A percentile compares a stretch with the other conserved stretches of the same genome.
Conservation (phyloP, 2,113 vertebrate species). For the Corythoichthys haematopterus region DNA sequence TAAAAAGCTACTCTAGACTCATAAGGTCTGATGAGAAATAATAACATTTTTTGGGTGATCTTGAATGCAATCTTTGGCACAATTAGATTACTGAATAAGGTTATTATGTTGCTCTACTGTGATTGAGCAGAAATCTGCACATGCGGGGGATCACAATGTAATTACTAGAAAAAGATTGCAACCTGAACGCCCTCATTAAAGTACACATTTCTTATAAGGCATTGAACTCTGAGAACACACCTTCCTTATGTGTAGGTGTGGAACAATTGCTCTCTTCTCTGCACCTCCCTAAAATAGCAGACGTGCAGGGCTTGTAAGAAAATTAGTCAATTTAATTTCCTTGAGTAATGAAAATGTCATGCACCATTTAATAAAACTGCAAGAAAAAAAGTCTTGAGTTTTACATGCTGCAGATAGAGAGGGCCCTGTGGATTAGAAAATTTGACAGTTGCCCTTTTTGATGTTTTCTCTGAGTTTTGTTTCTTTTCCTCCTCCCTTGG, state of each 20-base stretch:
- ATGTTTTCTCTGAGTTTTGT: slow-evolving; percentile 78
- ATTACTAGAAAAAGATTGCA: slow-evolving; percentile 45
- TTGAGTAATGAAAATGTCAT: slow-evolving; percentile 85
- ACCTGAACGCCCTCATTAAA: slow-evolving; percentile 58
- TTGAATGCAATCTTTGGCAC: background rate
- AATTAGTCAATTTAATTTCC: slow-evolving; percentile 83
- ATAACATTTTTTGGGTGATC: background rate
- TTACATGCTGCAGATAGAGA: slow-evolving; percentile 63
- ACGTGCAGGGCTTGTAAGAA: slow-evolving; percentile 77
- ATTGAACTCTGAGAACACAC: slow-evolving; percentile 62
- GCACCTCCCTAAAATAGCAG: slow-evolving; percentile 76
- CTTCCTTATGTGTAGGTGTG: slow-evolving; percentile 71
- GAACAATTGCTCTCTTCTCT: slow-evolving; percentile 71
- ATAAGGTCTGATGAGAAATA: background rate
- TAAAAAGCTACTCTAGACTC: too few species aligned
- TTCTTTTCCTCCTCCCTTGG: slow-evolving; percentile 65
- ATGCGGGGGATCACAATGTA: slow-evolving; percentile 40
- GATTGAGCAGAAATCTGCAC: slow-evolving; percentile 28
- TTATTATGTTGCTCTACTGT: slow-evolving; percentile 18
- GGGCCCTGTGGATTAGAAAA: slow-evolving; percentile 72
- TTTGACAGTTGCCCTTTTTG: slow-evolving; percentile 74
- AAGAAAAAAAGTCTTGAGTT: slow-evolving; percentile 72
- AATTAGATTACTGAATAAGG: slow-evolving; percentile 16
- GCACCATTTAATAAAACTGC: slow-evolving; percentile 82
- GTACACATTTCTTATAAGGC: slow-evolving; percentile 55